Base-by-base conservation (phyloP, 35 echinoderm and acorn worm species). In the Eucidaris tribuloides region DNA sequence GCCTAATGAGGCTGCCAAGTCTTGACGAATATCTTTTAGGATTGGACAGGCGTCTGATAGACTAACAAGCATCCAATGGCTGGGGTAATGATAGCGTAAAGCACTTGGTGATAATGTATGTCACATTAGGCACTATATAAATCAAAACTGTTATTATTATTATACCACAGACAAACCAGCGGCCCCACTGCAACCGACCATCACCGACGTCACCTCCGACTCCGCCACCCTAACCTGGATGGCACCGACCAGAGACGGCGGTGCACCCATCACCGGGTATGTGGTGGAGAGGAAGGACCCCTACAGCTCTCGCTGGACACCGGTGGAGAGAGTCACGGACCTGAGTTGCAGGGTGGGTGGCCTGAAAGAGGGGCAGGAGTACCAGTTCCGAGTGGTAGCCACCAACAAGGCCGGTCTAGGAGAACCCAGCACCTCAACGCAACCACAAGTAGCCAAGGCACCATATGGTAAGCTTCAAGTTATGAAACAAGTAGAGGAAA, bases 381-480 rank as follows among this genome's bases (percentile, higher is more conserved):
- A 97, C 50, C 85, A 97, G 58, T 97, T 97, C 85, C 45, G 94
- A 46, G 89, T 97, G 9, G 65, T 78, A 6, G 89, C 93, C 49
- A 59, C 61, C 25, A 97, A 97, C 62, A 88, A 89, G 32, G 94
- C 94, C 17, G 94, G 94, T 19, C 74, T 79, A 36, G 81, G 94
- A 20, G 88, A 77, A 82, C 94, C 94, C 9, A 97, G 94, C 46
- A 30, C 41, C 18, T 52, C 94, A 5, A 77, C 84, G 54, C 39
- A 68, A 40, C 50, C 89, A 1, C 83, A 58, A 55, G 49, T 81
- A 28, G 84, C 94, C 43, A 92, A 84, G 71, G 71, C 94, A 30
- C 94, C 89, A 46, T 97, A 89, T 64, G 81, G 94, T 97, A 88
- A 89, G 89, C n/a, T n/a, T n/a, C n/a, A n/a, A n/a, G n/a, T n/a